Conservation (phyloP, 2,113 vertebrate species). For the Tetraodon nigroviridis region DNA sequence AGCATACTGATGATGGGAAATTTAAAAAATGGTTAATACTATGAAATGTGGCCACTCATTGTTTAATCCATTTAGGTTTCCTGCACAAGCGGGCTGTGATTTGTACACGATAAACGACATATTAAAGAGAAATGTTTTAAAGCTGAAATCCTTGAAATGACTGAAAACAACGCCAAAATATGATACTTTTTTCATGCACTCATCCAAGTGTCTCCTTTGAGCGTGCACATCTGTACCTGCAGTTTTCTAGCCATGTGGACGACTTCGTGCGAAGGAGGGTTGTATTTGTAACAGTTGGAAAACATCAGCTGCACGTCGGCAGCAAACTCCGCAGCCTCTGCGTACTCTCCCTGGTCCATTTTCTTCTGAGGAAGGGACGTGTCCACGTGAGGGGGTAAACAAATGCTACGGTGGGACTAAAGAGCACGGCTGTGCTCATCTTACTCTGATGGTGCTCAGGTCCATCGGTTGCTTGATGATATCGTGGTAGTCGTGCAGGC, state of each 20-base stretch:
- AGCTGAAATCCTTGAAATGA: too few relatives aligned
- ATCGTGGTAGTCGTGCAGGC: slow-evolving; percentile 76
- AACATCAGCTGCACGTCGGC: slow-evolving; percentile 90
- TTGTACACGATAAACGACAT: too few relatives aligned
- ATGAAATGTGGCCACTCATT: too few relatives aligned
- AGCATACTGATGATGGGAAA: too few relatives aligned
- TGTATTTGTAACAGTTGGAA: slow-evolving; percentile 84
- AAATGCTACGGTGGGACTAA: background rate
- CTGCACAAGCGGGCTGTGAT: too few relatives aligned
- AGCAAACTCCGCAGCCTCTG: slow-evolving; percentile 81
- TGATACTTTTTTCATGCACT: too few relatives aligned
- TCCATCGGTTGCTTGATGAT: slow-evolving; percentile 82
- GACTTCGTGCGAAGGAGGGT: slow-evolving; percentile 82
- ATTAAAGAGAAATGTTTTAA: too few relatives aligned
- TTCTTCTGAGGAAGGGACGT: slow-evolving; percentile 70
- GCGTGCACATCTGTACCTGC: slow-evolving; percentile 73
- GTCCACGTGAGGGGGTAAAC: background rate
- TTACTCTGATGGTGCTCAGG: slow-evolving; percentile 83
- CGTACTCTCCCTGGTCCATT: slow-evolving; percentile 83
- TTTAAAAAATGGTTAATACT: too few relatives aligned
- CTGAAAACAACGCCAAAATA: too few relatives aligned
- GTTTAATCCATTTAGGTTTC: too few relatives aligned
- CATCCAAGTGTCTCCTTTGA: too few relatives aligned
- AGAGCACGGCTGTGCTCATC: background rate
- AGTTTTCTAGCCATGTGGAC: slow-evolving; percentile 86